Evolutionary conservation across 2,113 vertebrate species (phyloP).

Genomic region (Odocoileus hemionus): DNA sequence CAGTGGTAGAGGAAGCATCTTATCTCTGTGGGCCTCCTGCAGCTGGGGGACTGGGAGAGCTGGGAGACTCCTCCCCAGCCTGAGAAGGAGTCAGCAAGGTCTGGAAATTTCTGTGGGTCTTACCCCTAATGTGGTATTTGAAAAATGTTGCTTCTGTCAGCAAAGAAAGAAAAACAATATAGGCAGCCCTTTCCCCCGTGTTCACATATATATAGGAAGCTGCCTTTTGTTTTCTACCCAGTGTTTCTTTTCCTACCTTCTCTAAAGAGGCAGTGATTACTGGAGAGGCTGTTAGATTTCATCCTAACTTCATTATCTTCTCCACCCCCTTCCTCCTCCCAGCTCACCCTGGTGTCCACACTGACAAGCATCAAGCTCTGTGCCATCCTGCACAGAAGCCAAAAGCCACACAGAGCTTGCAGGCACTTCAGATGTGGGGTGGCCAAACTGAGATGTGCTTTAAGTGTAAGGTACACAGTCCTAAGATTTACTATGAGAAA

Average conservation of each 20-base stretch:
- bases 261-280: not conserved
- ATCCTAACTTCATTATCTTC: not conserved
- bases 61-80: no score
- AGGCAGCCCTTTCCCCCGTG: not conserved
- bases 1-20: not conserved
- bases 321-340: not conserved
- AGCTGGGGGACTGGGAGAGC: not conserved
- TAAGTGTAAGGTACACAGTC: not conserved
- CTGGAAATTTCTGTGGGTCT: not conserved
- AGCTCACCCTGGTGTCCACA: not conserved
- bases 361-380: not conserved
- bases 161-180: not conserved
- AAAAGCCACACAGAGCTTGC: not conserved
- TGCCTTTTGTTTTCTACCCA: not conserved
- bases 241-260: not conserved
- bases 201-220: not conserved
- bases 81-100: not conserved
- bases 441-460: not conserved
- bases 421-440: not conserved
- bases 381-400: not conserved
- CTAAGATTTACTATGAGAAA: not conserved
- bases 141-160: conserved; percentile 7
- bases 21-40: not conserved
- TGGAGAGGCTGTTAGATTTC: not conserved
- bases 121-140: not conserved